A percentile compares a stretch with the other conserved stretches of the same genome.
Conservation (phyloP, 2,888 invertebrate genomes). For the Orthosia cruda region DNA sequence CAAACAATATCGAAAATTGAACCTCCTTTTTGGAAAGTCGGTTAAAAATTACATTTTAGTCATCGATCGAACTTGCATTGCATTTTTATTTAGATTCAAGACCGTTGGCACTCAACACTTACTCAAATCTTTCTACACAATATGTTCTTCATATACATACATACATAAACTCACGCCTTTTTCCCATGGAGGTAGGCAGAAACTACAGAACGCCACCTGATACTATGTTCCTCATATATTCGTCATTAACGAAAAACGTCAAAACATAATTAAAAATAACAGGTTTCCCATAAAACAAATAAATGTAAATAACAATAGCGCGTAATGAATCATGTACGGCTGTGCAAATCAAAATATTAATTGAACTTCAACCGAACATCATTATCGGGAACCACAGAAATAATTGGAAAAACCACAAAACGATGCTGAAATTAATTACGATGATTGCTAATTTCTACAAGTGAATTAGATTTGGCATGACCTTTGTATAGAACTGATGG, state of each 20-base stretch:
- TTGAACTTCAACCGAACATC: constrained; percentile 39
- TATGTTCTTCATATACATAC: no score
- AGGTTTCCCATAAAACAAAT: constrained; percentile 10
- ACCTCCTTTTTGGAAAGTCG: no score
- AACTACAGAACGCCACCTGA: no score
- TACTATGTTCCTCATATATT: neutral
- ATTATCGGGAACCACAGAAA: constrained; percentile 29
- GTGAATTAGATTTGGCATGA: neutral
- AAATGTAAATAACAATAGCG: constrained; percentile 31
- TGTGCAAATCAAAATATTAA: constrained; percentile 52
- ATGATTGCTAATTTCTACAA: constrained; percentile 12
- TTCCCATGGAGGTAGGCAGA: no score
- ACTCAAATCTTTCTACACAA: no score
- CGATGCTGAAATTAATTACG: constrained; percentile 11
- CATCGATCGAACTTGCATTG: no score
- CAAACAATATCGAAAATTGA: no score
- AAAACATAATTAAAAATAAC: constrained; percentile 11
- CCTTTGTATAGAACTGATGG: neutral
- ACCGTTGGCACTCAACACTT: no score
- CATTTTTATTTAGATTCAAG: neutral
- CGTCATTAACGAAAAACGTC: neutral
- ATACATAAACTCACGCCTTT: no score
- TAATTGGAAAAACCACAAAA: constrained; percentile 54
- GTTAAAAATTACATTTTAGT: no score
- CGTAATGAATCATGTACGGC: constrained; percentile 52